phyloP scores from a whole-genome alignment of 2,113 vertebrate species.

The Phalacrocorax carbo region DNA sequence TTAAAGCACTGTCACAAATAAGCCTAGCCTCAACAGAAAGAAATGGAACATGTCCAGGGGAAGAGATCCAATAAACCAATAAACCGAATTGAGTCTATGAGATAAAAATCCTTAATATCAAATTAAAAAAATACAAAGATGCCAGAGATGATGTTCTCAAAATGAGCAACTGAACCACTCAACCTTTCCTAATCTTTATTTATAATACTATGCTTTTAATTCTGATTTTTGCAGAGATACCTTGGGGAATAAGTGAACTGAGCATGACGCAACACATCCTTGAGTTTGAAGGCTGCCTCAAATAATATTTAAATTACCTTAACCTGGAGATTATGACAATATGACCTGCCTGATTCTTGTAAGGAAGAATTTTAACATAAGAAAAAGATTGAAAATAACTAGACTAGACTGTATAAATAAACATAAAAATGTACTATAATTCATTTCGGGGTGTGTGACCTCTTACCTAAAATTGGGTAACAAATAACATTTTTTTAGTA shows the following conservation, averaged over 20 bases:
- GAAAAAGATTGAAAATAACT: not conserved
- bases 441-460: not conserved
- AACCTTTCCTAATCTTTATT: not conserved
- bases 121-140: not conserved
- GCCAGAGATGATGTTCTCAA: not conserved
- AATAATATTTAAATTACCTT: not conserved
- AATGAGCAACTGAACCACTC: not conserved
- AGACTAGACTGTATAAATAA: not conserved
- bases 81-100: not conserved
- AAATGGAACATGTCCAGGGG: not conserved
- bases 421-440: not conserved
- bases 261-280: not conserved
- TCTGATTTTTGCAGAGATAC: not conserved
- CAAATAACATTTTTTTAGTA: not conserved
- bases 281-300: not conserved
- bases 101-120: not conserved
- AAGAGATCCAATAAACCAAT: constrained; percentile 8
- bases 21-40: not conserved
- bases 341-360: not conserved
- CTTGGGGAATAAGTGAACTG: not conserved
- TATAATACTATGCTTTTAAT: constrained; percentile 1
- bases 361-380: not conserved
- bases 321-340: not conserved
- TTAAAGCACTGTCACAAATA: constrained; percentile 3
- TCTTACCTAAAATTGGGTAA: not conserved